Evolutionary conservation across 2,113 vertebrate genomes (phyloP).

Genomic region (Myrmophylax atrothorax): DNA sequence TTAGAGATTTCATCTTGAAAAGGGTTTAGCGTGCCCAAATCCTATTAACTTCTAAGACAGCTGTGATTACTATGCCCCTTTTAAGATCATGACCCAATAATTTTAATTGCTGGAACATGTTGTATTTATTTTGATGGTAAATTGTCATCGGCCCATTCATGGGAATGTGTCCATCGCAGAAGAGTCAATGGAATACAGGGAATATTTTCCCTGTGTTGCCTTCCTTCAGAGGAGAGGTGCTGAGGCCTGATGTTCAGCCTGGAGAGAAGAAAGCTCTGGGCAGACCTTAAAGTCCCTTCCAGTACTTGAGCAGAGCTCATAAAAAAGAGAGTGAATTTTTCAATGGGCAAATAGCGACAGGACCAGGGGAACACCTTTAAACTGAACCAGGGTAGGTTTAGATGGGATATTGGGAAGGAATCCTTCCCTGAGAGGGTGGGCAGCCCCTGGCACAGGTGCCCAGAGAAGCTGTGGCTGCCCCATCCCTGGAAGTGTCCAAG

Average conservation of each 20-base stretch:
- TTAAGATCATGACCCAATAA: neutral
- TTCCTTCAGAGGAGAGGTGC: neutral
- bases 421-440: neutral
- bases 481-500: neutral
- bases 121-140: neutral
- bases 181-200: neutral
- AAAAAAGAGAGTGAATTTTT: neutral
- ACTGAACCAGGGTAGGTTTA: neutral
- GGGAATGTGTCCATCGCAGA: neutral
- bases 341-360: neutral
- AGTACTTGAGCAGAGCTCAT: neutral
- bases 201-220: neutral
- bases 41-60: neutral
- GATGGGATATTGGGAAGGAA: neutral
- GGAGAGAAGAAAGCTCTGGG: neutral
- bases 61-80: neutral
- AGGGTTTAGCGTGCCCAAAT: neutral
- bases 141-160: rapidly evolving
- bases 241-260: neutral
- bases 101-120: neutral
- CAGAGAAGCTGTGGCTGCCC: neutral
- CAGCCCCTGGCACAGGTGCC: neutral
- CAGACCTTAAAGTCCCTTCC: neutral
- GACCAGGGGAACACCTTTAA: neutral
- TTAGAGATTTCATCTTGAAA: constrained; percentile 11